A percentile compares a stretch with the other conserved stretches of the same genome.
Evolutionary conservation across 1,140 invertebrate genomes (phyloP).

Genomic region (Helicoverpa zea): DNA sequence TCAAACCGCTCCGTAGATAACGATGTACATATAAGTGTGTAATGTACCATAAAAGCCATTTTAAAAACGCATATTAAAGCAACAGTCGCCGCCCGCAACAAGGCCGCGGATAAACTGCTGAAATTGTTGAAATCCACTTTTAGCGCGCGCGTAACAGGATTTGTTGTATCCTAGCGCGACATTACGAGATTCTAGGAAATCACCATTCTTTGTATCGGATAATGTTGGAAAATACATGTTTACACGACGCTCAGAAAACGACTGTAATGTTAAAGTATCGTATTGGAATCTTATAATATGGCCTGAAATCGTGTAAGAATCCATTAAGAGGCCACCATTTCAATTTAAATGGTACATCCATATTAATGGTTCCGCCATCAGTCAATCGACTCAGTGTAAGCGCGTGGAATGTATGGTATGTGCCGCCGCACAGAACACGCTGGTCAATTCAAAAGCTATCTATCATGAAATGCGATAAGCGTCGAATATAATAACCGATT

Average conservation of each 20-base stretch:
- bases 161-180: constrained; percentile 5
- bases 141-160: constrained; percentile 14
- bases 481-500: constrained; percentile 62
- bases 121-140: constrained; percentile 38
- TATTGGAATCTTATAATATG: not conserved
- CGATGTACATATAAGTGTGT: constrained; percentile 24
- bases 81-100: constrained; percentile 5
- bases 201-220: not conserved
- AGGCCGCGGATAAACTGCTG: constrained; percentile 15
- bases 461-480: constrained; percentile 62
- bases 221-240: not conserved
- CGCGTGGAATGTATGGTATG: constrained; percentile 63
- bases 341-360: constrained; percentile 60
- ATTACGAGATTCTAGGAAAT: not conserved
- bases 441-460: constrained; percentile 70
- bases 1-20: constrained; percentile 44
- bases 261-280: constrained; percentile 1
- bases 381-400: constrained; percentile 59
- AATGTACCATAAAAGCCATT: constrained; percentile 33
- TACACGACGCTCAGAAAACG: too few species aligned
- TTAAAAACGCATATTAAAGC: constrained; percentile 36
- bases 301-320: constrained; percentile 16
- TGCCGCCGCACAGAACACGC: constrained; percentile 63
- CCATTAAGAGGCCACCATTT: constrained; percentile 36
- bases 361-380: constrained; percentile 62